Conservation (phyloP, 2,113 vertebrate species). For the Nestor notabilis region DNA sequence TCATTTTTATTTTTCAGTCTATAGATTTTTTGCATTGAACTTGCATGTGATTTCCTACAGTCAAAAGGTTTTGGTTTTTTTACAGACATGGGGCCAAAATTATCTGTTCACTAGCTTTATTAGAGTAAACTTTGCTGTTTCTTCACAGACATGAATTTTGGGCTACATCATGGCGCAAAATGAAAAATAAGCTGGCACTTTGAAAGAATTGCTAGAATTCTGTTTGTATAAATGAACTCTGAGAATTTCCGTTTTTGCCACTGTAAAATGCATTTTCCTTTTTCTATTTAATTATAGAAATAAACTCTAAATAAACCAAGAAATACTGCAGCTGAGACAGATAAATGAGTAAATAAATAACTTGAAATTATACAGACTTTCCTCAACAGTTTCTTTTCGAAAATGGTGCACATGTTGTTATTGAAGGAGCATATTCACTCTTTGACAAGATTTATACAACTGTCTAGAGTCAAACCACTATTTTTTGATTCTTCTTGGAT, state of each 20-base stretch:
- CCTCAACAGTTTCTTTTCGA: not conserved
- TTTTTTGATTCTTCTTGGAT: not conserved
- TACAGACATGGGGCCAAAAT: slow-evolving; percentile 11
- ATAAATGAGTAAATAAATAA: not conserved
- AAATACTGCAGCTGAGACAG: not conserved
- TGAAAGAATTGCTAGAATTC: not conserved
- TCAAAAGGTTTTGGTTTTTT: not conserved
- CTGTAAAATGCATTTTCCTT: not conserved
- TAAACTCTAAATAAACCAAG: not conserved
- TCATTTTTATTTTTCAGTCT: not conserved
- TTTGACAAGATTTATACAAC: not conserved
- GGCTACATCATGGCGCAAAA: not conserved
- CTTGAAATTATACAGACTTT: not conserved
- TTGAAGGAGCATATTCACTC: not conserved
- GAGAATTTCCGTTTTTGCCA: not conserved
- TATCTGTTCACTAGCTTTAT: not conserved
- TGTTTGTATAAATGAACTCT: not conserved
- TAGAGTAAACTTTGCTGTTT: not conserved
- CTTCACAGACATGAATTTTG: not conserved
- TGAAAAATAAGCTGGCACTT: not conserved
- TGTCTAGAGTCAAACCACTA: not conserved
- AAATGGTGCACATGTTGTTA: not conserved
- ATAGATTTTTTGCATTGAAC: not conserved
- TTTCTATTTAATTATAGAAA: not conserved
- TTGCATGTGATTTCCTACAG: not conserved